Evolutionary conservation across 2,888 invertebrate genomes (phyloP).

Genomic region (Muschampia plurimacula): DNA sequence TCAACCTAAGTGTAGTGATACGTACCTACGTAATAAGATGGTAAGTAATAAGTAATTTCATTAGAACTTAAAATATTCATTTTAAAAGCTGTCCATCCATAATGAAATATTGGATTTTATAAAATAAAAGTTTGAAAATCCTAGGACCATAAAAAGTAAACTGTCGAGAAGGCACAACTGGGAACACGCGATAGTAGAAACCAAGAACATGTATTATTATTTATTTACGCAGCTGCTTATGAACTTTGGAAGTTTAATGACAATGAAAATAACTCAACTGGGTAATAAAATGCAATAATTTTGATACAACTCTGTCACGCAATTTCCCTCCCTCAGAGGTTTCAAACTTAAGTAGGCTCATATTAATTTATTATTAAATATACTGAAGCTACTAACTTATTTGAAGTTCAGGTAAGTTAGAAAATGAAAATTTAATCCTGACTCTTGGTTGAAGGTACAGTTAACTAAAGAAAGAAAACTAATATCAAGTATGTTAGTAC

Average conservation of each 20-base stretch:
- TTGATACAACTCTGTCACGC: conserved; percentile 74
- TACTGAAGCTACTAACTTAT: neutral
- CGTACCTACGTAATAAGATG: neutral
- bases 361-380: conserved; percentile 1
- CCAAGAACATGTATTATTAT: conserved; percentile 60
- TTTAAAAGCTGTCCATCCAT: neutral
- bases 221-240: conserved; percentile 71
- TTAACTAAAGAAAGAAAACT: neutral
- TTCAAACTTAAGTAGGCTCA: conserved; percentile 5
- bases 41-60: neutral
- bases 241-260: conserved; percentile 76
- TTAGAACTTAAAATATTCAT: neutral
- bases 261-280: conserved; percentile 68
- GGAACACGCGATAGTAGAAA: conserved; percentile 55
- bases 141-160: conserved; percentile 22
- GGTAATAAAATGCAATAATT: conserved; percentile 74
- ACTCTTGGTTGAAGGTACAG: neutral
- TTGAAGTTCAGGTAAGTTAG: neutral
- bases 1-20: neutral
- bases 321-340: conserved; percentile 47
- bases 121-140: conserved; percentile 24
- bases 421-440: neutral
- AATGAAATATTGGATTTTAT: neutral
- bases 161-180: conserved; percentile 21
- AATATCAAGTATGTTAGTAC: neutral